phyloP scores from a whole-genome alignment of 2,888 invertebrate species.

The Xestia ashworthii region DNA sequence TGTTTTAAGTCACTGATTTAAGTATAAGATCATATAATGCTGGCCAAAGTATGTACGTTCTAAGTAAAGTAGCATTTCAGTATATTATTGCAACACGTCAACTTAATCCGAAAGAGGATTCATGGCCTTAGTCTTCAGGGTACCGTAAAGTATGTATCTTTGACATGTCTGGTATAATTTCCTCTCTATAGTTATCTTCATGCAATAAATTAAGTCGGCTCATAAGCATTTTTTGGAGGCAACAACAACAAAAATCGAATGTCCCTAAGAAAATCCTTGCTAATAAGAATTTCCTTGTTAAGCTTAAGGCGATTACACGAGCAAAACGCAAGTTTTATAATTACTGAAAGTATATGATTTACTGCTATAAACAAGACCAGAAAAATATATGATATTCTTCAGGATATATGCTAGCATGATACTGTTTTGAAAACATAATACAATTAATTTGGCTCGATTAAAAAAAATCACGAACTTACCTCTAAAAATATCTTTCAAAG shows the following conservation, averaged over 20 bases:
- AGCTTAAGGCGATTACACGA: too few relatives aligned
- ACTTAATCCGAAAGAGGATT: conserved; percentile 13
- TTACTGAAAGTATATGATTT: too few relatives aligned
- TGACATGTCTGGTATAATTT: conserved; percentile 19
- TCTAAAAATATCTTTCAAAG: too few relatives aligned
- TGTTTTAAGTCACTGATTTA: background rate
- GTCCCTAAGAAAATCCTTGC: background rate
- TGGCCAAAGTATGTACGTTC: background rate
- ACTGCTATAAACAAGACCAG: too few relatives aligned
- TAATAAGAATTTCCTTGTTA: background rate
- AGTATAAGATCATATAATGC: background rate
- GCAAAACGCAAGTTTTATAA: too few relatives aligned
- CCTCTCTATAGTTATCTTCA: background rate
- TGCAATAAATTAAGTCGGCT: conserved; percentile 1
- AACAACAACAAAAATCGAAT: background rate
- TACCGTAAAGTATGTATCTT: conserved; percentile 15
- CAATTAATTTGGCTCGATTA: too few relatives aligned
- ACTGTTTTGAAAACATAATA: too few relatives aligned
- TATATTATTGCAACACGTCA: background rate
- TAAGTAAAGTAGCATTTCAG: background rate
- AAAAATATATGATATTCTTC: too few relatives aligned
- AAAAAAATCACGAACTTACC: too few relatives aligned
- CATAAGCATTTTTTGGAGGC: background rate
- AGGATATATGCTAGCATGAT: too few relatives aligned
- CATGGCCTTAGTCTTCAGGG: background rate